Evolutionary conservation across 2,113 vertebrate genomes (phyloP).

Genomic region (Nymphicus hollandicus): DNA sequence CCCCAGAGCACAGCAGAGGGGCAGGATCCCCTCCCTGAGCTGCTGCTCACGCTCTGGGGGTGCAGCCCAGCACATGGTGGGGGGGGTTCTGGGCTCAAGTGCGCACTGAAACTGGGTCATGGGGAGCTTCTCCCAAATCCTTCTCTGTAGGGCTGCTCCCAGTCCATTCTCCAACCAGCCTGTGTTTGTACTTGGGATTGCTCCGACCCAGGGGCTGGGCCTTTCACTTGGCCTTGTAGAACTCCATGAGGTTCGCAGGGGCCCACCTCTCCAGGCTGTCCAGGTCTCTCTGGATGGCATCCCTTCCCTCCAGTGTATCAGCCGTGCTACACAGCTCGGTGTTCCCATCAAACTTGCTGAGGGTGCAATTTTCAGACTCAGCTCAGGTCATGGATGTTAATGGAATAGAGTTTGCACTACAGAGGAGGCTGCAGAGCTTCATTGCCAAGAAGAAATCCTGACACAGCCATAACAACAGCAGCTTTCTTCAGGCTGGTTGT

Average conservation of each 20-base stretch:
- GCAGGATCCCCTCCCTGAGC: not conserved
- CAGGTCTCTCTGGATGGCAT: not conserved
- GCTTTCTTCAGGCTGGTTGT: not conserved
- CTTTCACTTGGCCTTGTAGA: not conserved
- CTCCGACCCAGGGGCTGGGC: not conserved
- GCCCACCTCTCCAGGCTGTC: not conserved
- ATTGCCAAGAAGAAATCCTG: not conserved
- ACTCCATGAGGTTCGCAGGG: not conserved
- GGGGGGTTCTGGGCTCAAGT: not conserved
- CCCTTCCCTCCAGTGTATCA: not conserved
- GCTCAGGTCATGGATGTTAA: not conserved
- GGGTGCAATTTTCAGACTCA: not conserved
- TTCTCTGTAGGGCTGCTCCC: not conserved
- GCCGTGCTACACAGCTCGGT: not conserved
- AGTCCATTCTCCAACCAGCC: not conserved
- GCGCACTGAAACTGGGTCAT: not conserved
- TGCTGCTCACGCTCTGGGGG: not conserved
- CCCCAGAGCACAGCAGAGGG: not conserved
- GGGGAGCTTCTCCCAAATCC: not conserved
- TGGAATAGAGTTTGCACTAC: not conserved
- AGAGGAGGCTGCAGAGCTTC: not conserved
- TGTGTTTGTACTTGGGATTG: not conserved
- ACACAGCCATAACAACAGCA: fast-evolving
- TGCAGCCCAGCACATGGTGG: not conserved
- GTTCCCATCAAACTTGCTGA: not conserved